Percentiles rank a stretch among this genome's conserved stretches.
phyloP scores from a whole-genome alignment of 2,797 vertebrate genomes.

The Coccyzus lansbergi region DNA sequence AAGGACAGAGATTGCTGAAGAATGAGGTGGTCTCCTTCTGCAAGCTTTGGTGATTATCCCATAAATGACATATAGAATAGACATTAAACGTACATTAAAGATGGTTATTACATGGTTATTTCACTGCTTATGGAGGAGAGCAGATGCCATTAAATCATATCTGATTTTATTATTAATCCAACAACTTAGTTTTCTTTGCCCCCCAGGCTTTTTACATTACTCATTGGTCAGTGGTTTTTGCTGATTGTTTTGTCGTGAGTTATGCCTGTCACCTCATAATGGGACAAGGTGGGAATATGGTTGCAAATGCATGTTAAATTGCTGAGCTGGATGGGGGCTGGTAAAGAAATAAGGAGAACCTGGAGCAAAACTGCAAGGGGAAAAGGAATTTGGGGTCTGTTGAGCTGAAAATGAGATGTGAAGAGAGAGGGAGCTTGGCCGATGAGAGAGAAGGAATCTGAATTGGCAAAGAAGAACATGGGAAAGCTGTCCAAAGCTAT shows the following conservation, averaged over 20 bases:
- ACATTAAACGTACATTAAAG: not conserved
- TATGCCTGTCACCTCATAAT: not conserved
- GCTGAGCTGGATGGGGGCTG: not conserved
- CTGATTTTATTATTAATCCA: not conserved
- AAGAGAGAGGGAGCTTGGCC: not conserved
- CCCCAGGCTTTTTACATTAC: not conserved
- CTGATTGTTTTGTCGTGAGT: not conserved
- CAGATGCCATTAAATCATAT: not conserved
- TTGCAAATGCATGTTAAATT: conserved; percentile 9
- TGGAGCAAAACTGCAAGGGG: not conserved
- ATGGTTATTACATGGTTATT: not conserved
- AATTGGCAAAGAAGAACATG: not conserved
- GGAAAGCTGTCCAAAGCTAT: not conserved
- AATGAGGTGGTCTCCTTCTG: not conserved
- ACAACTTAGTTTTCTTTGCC: not conserved
- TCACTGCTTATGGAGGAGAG: not conserved
- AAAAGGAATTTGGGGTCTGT: not conserved
- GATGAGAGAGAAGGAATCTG: not conserved
- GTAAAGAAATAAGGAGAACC: not conserved
- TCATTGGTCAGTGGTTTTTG: not conserved
- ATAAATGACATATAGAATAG: not conserved
- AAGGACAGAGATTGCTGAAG: conserved; percentile 20
- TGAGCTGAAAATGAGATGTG: not conserved
- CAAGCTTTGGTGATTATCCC: not conserved
- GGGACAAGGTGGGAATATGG: not conserved